A percentile compares a stretch with the other conserved stretches of the same genome.
Conservation (phyloP, 1,140 invertebrate species). For the Acyrthosiphon pisum region DNA sequence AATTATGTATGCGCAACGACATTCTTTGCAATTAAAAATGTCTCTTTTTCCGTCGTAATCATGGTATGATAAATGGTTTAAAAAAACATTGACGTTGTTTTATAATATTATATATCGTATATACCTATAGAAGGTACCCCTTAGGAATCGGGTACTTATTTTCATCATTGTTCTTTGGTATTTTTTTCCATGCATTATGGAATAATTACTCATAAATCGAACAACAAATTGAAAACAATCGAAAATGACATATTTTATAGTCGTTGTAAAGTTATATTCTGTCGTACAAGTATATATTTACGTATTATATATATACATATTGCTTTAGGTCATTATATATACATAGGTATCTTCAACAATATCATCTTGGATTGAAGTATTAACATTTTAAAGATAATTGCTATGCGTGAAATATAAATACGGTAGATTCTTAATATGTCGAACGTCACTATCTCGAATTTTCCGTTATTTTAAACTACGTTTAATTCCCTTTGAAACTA, state of each 20-base stretch:
- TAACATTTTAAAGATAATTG: not conserved
- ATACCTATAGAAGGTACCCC: not conserved
- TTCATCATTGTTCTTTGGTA: not conserved
- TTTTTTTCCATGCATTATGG: not conserved
- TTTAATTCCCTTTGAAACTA: too few relatives aligned
- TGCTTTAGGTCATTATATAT: too few relatives aligned
- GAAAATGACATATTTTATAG: not conserved
- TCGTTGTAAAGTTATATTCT: not conserved
- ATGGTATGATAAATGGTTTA: not conserved
- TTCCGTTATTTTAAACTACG: too few relatives aligned
- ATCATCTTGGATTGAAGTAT: not conserved
- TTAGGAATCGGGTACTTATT: not conserved
- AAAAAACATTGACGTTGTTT: not conserved
- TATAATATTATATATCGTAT: not conserved
- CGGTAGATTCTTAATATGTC: too few relatives aligned
- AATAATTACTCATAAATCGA: not conserved
- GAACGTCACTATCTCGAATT: too few relatives aligned
- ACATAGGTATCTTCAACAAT: not conserved
- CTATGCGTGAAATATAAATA: not conserved
- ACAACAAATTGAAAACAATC: not conserved
- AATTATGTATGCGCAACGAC: not conserved
- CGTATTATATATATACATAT: too few relatives aligned
- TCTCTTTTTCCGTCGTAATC: not conserved
- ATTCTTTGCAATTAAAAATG: not conserved
- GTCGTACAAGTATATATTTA: not conserved